These are phyloP conservation scores for Amphipoea oculea DNA, from an alignment of 2,888 invertebrate species.

Conservation along the genomic window DNA sequence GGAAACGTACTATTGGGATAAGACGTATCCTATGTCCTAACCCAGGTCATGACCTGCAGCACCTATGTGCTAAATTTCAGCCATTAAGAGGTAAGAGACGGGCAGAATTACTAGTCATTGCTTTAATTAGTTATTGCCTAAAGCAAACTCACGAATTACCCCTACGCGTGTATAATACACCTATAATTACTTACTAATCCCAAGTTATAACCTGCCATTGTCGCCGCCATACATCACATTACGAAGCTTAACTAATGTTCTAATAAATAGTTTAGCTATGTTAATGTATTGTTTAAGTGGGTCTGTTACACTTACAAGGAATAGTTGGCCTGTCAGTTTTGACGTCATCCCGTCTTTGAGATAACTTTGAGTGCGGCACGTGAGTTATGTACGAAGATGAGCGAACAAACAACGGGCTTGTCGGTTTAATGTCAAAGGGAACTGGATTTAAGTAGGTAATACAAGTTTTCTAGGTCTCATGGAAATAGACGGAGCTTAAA, in stretches of 20 bases:
- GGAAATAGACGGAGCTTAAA: not conserved
- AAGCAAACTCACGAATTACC: not conserved
- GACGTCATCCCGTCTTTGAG: constrained; percentile 27
- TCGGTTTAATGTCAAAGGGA: constrained; percentile 9
- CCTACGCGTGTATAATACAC: not conserved
- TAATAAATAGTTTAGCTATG: constrained; percentile 21
- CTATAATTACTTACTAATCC: not conserved
- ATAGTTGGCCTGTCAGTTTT: constrained; percentile 26
- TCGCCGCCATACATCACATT: constrained; percentile 20
- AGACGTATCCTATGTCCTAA: not conserved
- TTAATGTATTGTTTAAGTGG: constrained; percentile 9
- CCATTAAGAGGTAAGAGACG: not conserved
- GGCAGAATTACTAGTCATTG: not conserved
- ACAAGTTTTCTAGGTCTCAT: not conserved
- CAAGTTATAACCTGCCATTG: constrained; percentile 10
- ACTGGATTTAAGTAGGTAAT: not conserved
- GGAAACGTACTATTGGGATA: not conserved
- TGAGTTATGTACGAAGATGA: constrained; percentile 22
- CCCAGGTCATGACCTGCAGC: not conserved
- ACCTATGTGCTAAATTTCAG: not conserved
- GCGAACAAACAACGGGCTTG: constrained; percentile 14
- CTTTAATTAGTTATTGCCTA: not conserved
- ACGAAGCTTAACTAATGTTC: constrained; percentile 31
- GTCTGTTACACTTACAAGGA: constrained; percentile 4
- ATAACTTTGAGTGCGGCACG: constrained; percentile 22